A percentile compares a stretch with the other conserved stretches of the same genome.
phyloP scores from a whole-genome alignment of 1,140 invertebrate genomes.

The Solen grandis region DNA sequence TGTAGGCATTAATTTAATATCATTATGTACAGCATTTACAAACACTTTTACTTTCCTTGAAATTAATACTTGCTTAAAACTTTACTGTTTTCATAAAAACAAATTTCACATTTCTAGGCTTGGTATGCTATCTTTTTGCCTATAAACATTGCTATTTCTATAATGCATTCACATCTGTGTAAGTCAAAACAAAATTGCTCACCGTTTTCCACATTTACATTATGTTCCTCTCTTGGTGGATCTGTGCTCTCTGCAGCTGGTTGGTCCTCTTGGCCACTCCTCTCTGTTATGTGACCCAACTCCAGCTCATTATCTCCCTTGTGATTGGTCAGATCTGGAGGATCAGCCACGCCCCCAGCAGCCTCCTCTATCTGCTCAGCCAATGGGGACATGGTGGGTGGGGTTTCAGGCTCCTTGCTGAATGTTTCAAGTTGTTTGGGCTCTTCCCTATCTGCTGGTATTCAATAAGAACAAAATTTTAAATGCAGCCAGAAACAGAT shows the following conservation, averaged over 20 bases:
- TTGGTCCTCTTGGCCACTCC: no score
- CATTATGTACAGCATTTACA: no score
- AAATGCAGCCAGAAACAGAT: conserved; percentile 8
- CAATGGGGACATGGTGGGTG: not conserved
- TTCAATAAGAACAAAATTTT: not conserved
- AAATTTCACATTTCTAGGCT: no score
- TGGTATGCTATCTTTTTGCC: no score
- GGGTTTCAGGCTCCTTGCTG: not conserved
- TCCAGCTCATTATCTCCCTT: conserved; percentile 47
- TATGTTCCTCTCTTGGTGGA: conserved; percentile 21
- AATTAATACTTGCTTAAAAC: no score
- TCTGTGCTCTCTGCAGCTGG: conserved; percentile 5
- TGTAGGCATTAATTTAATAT: no score
- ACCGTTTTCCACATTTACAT: conserved; percentile 8
- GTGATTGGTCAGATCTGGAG: conserved; percentile 19
- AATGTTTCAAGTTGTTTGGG: conserved; percentile 38
- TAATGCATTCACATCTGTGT: no score
- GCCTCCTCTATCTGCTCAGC: conserved; percentile 38
- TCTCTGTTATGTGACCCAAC: conserved; percentile 50
- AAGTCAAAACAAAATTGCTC: no score
- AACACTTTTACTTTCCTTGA: no score
- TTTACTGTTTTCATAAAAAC: no score
- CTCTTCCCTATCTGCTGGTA: not conserved
- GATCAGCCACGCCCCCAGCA: conserved; percentile 36
- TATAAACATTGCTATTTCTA: no score